Conservation (phyloP, 2,113 vertebrate genomes). For the Lutjanus erythropterus region DNA sequence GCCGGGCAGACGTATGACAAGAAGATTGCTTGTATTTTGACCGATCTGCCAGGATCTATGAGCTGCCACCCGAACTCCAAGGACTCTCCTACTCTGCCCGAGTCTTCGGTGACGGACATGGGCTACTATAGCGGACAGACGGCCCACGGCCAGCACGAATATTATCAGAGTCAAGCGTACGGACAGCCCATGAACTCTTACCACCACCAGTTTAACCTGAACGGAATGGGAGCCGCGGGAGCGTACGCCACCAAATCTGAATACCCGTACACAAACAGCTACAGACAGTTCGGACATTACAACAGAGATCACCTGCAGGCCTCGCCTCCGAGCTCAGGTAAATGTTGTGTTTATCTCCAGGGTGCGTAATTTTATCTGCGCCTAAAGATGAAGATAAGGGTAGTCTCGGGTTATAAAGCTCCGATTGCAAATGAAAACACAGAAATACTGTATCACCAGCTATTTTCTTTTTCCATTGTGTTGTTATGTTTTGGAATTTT, state of each 20-base stretch:
- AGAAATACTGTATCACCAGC: background rate
- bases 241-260: slow-evolving; percentile 95
- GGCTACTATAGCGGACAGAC: slow-evolving; percentile 93
- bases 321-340: slow-evolving; percentile 93
- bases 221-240: slow-evolving; percentile 88
- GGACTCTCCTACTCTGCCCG: slow-evolving; percentile 96
- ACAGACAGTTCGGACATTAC: slow-evolving; percentile 94
- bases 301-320: slow-evolving; percentile 93
- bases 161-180: slow-evolving; percentile 90
- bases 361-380: background rate
- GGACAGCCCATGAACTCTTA: slow-evolving; percentile 91
- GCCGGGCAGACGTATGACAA: slow-evolving; percentile 92
- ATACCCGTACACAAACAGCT: slow-evolving; percentile 92
- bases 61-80: slow-evolving; percentile 96
- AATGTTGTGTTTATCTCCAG: slow-evolving; percentile 12
- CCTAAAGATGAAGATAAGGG: no score
- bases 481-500: no score
- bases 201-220: slow-evolving; percentile 95
- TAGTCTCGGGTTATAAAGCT: background rate
- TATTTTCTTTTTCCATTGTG: no score
- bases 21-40: slow-evolving; percentile 95
- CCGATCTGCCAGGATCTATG: slow-evolving; percentile 94
- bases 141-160: slow-evolving; percentile 90
- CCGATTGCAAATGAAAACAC: background rate
- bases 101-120: slow-evolving; percentile 96